Percentiles rank a stretch among this genome's conserved stretches.
phyloP scores from a whole-genome alignment of 30 jellyfish, hydroid and myxozoan genomes.

The Cassiopea andromeda region DNA sequence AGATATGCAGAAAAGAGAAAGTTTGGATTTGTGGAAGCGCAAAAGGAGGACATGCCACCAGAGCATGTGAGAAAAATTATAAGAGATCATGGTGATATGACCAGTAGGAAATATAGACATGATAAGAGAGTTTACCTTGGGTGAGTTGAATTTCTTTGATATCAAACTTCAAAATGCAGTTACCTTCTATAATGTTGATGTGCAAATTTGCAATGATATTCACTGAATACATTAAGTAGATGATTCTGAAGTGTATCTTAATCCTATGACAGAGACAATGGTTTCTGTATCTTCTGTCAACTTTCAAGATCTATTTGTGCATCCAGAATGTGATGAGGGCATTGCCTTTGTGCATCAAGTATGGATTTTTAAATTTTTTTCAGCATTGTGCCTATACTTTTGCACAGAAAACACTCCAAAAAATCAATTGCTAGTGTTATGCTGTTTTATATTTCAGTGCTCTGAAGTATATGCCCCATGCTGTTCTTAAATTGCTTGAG shows the following conservation, averaged over 20 bases:
- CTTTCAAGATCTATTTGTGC: too few relatives aligned
- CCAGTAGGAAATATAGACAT: slow-evolving; percentile 96
- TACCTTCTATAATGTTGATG: neutral
- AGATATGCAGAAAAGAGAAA: slow-evolving; percentile 98
- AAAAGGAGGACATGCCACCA: slow-evolving; percentile 99
- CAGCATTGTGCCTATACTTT: too few relatives aligned
- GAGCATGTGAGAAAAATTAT: slow-evolving; percentile 98
- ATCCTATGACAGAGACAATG: too few relatives aligned
- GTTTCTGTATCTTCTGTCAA: too few relatives aligned
- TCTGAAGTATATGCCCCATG: slow-evolving; percentile 99
- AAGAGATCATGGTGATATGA: slow-evolving; percentile 99
- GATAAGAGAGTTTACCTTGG: slow-evolving; percentile 99
- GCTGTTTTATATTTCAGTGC: slow-evolving; percentile 67
- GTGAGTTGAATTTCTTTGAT: slow-evolving; percentile 41
- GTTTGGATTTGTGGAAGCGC: slow-evolving; percentile 99
- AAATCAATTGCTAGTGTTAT: neutral
- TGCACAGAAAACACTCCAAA: too few relatives aligned
- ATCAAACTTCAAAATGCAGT: neutral
- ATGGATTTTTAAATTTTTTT: too few relatives aligned
- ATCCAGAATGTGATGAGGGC: too few relatives aligned
- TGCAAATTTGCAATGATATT: neutral
- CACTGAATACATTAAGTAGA: too few relatives aligned
- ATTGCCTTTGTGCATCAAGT: too few relatives aligned
- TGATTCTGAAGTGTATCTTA: too few relatives aligned
- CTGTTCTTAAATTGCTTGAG: slow-evolving; percentile 96